These are phyloP conservation scores for Patiria pectinifera DNA, from an alignment of 53 echinoderm and acorn worm genomes.

Conservation along the genomic window DNA sequence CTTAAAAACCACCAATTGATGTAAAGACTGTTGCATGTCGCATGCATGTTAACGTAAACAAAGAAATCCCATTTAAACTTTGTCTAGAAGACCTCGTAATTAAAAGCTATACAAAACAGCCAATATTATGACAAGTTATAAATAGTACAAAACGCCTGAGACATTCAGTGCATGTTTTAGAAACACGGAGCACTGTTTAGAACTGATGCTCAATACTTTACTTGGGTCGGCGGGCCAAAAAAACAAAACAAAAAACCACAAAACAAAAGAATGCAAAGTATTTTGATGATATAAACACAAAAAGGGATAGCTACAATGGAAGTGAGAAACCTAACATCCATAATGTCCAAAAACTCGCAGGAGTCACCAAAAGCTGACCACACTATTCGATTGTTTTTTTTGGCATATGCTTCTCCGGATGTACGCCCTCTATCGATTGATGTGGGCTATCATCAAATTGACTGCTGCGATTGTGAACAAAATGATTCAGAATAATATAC, in stretches of 20 bases:
- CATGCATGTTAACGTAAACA: neutral
- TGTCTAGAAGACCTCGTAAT: neutral
- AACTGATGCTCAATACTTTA: neutral
- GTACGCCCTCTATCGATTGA: too few relatives aligned
- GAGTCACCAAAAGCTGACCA: too few relatives aligned
- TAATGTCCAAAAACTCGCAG: too few relatives aligned
- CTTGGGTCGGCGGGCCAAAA: neutral
- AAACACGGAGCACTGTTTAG: neutral
- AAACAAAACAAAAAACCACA: neutral
- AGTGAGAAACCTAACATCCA: too few relatives aligned
- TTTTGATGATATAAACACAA: too few relatives aligned
- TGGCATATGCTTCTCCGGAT: too few relatives aligned
- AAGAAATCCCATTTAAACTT: neutral
- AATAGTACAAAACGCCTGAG: conserved; percentile 52
- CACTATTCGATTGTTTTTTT: too few relatives aligned
- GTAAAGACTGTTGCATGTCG: too few relatives aligned
- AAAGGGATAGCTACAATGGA: too few relatives aligned
- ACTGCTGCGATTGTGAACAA: too few relatives aligned
- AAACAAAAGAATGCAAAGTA: neutral
- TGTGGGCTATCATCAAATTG: too few relatives aligned
- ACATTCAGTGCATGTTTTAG: neutral
- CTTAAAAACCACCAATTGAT: too few relatives aligned
- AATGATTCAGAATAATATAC: neutral
- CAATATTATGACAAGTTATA: conserved; percentile 1
- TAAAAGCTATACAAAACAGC: conserved; percentile 26